A percentile compares a stretch with the other conserved stretches of the same genome.
phyloP scores from a whole-genome alignment of 2,797 vertebrate genomes.

The Spinibarbus caldwelli region DNA sequence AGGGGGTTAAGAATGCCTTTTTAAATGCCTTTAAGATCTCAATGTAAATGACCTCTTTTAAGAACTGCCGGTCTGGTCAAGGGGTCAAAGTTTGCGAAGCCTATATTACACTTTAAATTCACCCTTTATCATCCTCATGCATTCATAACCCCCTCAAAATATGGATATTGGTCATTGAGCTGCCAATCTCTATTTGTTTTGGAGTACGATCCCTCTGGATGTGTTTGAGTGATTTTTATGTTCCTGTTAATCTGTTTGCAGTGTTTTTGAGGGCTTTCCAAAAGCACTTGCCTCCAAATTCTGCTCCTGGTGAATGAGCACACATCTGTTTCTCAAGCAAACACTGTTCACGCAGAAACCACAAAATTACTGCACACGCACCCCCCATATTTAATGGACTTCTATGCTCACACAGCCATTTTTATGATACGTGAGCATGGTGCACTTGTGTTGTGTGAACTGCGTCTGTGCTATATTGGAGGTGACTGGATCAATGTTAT shows the following conservation, averaged over 20 bases:
- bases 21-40: not conserved
- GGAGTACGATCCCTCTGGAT: conserved; percentile 65
- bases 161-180: conserved; percentile 68
- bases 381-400: conserved; percentile 63
- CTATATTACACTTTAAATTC: conserved; percentile 56
- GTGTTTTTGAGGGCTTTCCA: conserved; percentile 67
- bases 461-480: conserved; percentile 60
- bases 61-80: not conserved
- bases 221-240: conserved; percentile 63
- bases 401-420: conserved; percentile 6
- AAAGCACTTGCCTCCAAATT: conserved; percentile 69
- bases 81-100: not conserved
- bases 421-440: conserved; percentile 35
- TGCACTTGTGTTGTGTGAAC: conserved; percentile 49
- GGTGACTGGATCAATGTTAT: conserved; percentile 73
- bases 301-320: conserved; percentile 75
- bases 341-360: conserved; percentile 70
- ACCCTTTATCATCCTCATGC: conserved; percentile 30
- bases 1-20: too few relatives aligned
- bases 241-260: conserved; percentile 77
- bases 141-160: conserved; percentile 51
- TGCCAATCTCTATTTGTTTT: conserved; percentile 63
- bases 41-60: not conserved
- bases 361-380: conserved; percentile 59
- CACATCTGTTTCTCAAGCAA: conserved; percentile 80